Evolutionary conservation across 1,140 invertebrate genomes (phyloP).

Genomic region (Drosophila kurseongensis): DNA sequence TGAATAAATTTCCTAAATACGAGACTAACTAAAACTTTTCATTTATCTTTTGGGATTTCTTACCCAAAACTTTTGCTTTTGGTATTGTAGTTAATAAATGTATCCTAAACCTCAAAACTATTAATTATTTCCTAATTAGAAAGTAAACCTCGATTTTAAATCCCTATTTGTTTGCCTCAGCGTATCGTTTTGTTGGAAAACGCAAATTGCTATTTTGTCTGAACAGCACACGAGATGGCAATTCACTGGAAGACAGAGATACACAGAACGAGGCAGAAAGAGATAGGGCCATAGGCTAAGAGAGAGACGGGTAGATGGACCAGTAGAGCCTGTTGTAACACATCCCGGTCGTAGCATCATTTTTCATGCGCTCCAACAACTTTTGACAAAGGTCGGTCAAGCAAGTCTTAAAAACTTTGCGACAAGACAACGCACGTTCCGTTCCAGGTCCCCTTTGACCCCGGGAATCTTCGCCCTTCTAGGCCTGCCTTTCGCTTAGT

Average conservation of each 20-base stretch:
- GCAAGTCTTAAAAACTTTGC: conserved; percentile 83
- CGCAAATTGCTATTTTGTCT: conserved; percentile 81
- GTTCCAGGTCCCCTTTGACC: conserved; percentile 10
- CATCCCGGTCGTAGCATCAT: conserved; percentile 76
- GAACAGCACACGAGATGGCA: conserved; percentile 51
- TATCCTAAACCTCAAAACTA: no score
- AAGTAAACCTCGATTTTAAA: not conserved
- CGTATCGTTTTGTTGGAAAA: conserved; percentile 66
- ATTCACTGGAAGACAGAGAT: conserved; percentile 23
- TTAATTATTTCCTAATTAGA: not conserved
- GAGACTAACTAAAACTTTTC: no score
- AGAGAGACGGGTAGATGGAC: conserved; percentile 1
- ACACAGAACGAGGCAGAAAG: not conserved
- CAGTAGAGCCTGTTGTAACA: conserved; percentile 61
- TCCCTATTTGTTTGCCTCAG: conserved; percentile 3
- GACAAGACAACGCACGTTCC: conserved; percentile 81
- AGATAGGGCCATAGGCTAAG: not conserved
- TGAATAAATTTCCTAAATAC: no score
- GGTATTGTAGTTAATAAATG: no score
- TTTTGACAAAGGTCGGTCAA: conserved; percentile 83
- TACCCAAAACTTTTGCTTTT: no score
- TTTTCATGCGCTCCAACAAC: conserved; percentile 81
- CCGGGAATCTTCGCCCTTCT: conserved; percentile 17
- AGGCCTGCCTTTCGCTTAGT: conserved; percentile 71
- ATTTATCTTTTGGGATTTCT: no score